phyloP scores from a whole-genome alignment of 2,888 invertebrate species.

The Dusona sp. region DNA sequence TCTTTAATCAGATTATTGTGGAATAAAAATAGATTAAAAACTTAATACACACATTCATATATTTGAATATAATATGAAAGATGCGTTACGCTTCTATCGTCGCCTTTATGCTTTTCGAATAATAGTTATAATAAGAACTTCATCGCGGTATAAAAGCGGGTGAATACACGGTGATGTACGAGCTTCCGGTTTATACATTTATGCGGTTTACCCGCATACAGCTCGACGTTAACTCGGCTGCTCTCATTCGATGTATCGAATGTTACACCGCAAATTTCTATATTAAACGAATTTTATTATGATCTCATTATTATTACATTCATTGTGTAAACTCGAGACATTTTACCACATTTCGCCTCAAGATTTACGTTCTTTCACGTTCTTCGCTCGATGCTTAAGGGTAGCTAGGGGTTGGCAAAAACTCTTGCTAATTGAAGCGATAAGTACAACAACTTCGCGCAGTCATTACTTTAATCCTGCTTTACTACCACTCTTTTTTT shows the following conservation, averaged over 20 bases:
- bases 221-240: slow-evolving; percentile 48
- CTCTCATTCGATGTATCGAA: slow-evolving; percentile 43
- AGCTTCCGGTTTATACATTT: slow-evolving; percentile 61
- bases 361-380: too few relatives aligned
- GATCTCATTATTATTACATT: too few relatives aligned
- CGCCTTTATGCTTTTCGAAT: slow-evolving; percentile 72
- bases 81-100: slow-evolving; percentile 71
- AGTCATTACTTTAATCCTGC: too few relatives aligned
- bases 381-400: too few relatives aligned
- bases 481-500: too few relatives aligned
- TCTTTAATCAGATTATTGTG: slow-evolving; percentile 75
- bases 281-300: background rate
- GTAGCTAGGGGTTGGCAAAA: too few relatives aligned
- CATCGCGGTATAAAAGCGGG: slow-evolving; percentile 4
- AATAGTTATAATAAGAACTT: slow-evolving; percentile 69
- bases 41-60: slow-evolving; percentile 5
- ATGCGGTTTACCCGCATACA: slow-evolving; percentile 15
- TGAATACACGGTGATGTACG: slow-evolving; percentile 42
- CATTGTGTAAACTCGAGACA: too few relatives aligned
- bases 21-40: slow-evolving; percentile 65
- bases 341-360: too few relatives aligned
- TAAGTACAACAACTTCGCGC: too few relatives aligned
- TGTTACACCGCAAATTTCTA: slow-evolving; percentile 13
- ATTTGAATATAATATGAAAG: slow-evolving; percentile 36
- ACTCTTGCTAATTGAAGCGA: too few relatives aligned